Base-by-base conservation (phyloP, 2,113 vertebrate genomes). In the Xyrauchen texanus region DNA sequence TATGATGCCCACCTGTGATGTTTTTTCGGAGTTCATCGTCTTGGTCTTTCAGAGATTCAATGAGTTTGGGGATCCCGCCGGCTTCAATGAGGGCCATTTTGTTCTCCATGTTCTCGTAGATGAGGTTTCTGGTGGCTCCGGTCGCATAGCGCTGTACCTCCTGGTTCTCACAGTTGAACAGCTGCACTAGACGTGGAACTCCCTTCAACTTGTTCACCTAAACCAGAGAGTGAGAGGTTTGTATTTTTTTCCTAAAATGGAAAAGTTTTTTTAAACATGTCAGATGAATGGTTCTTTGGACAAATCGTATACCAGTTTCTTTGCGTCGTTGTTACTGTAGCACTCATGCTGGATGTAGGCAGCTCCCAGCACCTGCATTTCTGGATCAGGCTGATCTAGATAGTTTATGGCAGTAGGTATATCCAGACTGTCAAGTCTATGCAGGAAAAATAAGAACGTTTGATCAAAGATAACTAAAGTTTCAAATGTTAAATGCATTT, bases 281-380 rank as follows among this genome's bases (percentile, higher is more conserved):
- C 15, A 49, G 34, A 3, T 34, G 7, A 55, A 69, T 69, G 16
- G 13, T 42, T 44, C 12, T 60, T 10, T 46, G 15, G 34, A 4
- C 21, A 9, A 8, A 10, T 47, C 44, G 8, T 3, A 76, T 88
- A 99, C 97, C 93, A 94, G 92, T 64, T 92, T 94, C 88, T 98
- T 99, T 85, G 96, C 92, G 0, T 93, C 90, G 0, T 84, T 88
- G 15, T 96, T 95, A 0, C 93, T 94, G 91, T 98, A 98, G 90
- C 96, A 99, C 11, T 93, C 95, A 82, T 98, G 97, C 84, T 98
- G 97, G 58, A 99, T 93, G 81, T 94, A 98, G 42, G 96, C 96
- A 0, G 97, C 95, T 0, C 96, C 97, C 68, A 96, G 88, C 51
- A 95, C 91, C 86, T 99, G 96, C 78, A 96, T 83, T 16, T 92